Evolutionary conservation across 2,888 invertebrate genomes (phyloP), one percentile per base, ranked within the genome.

Genomic region (Tachina lurida): DNA sequence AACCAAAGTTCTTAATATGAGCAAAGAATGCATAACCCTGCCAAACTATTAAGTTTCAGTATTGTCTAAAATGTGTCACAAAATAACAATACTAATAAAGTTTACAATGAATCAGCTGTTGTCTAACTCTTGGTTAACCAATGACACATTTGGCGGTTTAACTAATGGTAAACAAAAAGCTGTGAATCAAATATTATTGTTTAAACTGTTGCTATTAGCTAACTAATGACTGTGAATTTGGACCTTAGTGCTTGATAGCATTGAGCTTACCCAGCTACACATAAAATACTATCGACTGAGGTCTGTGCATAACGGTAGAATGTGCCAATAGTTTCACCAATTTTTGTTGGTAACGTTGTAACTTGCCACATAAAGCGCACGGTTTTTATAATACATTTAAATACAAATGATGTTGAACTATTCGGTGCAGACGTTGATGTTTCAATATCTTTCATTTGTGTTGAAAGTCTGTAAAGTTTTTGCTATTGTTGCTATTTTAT

Each of bases 231-330:
- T 39, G 43, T 19, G 10, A 31, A 31, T 31, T 31, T 31, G 31
- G 31, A 4, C 31, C 31, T 31, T 31, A 17, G 47, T 47, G 60
- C 41, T 60, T 13, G 31, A 62, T 19, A 43, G 62, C 43, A 4
- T 62, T 12, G 62, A 12, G 63, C 90, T 92, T 91, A 93, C 92
- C 92, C 91, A 89, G 92, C 91, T 88, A 92, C 92, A 90, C 93
- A 93, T 88, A 93, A 91, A 89, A 93, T 90, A 86, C 90, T 90
- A 89, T 92, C 92, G 88, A 93, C 91, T 60, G 93, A 93, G 84
- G 92, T 91, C 88, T 93, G 93, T 79, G 93, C 93, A 90, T 93
- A 93, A 87, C 92, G 91, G 84, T 93, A 91, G 80, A 93, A 89
- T 77, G 92, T 91, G 88, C 92, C 91, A 76, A 93, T 89, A 76